phyloP scores from a whole-genome alignment of 2,797 vertebrate species.

The Protonibea diacanthus region DNA sequence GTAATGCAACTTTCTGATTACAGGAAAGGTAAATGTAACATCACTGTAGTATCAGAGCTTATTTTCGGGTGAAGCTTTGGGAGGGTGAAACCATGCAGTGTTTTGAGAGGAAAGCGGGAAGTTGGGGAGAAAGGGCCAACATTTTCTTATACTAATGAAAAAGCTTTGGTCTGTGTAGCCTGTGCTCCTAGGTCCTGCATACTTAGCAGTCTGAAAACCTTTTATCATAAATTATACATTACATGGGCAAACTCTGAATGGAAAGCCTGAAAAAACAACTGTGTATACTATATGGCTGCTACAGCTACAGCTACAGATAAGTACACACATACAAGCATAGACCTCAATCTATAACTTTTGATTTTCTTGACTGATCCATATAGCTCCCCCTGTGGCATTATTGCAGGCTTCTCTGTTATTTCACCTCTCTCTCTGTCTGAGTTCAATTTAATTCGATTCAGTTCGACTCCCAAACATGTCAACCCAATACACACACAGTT shows the following conservation, averaged over 20 bases:
- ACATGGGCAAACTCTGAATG: slow-evolving; percentile 44
- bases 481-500: background rate
- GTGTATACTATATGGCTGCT: slow-evolving; percentile 20
- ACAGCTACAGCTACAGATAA: background rate
- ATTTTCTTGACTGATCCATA: slow-evolving; percentile 10
- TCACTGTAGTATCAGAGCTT: background rate
- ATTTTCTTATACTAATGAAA: slow-evolving; percentile 50
- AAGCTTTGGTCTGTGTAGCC: slow-evolving; percentile 39
- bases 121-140: slow-evolving; percentile 21
- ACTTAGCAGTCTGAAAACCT: slow-evolving; percentile 64
- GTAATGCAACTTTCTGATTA: background rate
- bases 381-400: slow-evolving; percentile 1
- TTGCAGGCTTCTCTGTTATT: background rate
- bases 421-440: slow-evolving; percentile 6
- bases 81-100: background rate
- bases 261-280: slow-evolving; percentile 54
- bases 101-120: background rate
- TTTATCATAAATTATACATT: slow-evolving; percentile 77
- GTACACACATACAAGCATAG: background rate
- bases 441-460: slow-evolving; percentile 10
- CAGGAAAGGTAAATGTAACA: background rate
- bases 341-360: background rate
- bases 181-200: slow-evolving; percentile 45
- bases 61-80: background rate
- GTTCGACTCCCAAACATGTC: slow-evolving; percentile 2